phyloP scores from a whole-genome alignment of 2,888 invertebrate species.

The Melikaiella ostensackeni region DNA sequence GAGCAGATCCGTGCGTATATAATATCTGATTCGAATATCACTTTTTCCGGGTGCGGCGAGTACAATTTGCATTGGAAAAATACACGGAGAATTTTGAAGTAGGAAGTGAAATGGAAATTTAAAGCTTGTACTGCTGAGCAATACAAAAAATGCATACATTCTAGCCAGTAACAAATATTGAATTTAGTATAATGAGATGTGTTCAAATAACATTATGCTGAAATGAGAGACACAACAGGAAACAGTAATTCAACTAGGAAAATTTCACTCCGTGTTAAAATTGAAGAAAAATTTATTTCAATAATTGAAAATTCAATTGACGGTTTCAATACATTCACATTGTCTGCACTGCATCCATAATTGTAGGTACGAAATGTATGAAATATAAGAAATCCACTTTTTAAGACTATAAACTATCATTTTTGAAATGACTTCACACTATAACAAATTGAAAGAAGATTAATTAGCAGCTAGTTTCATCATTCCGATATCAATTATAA shows the following conservation, averaged over 20 bases:
- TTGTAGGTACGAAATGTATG: too few species aligned
- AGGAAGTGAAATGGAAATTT: background rate
- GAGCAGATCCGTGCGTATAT: constrained; percentile 36
- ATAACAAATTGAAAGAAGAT: background rate
- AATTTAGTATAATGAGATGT: background rate
- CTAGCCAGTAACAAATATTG: background rate
- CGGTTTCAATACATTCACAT: too few species aligned
- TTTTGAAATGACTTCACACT: background rate
- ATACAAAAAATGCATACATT: background rate
- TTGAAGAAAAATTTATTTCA: too few species aligned
- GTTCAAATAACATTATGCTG: background rate
- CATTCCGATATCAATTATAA: background rate
- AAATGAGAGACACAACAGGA: background rate
- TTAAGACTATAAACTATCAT: too few species aligned
- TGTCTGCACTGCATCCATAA: too few species aligned
- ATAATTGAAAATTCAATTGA: too few species aligned
- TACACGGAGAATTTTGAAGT: background rate
- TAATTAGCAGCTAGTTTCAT: background rate
- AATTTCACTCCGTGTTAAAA: background rate
- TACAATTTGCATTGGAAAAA: constrained; percentile 29
- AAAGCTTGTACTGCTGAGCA: background rate
- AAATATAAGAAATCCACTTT: too few species aligned
- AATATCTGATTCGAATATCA: constrained; percentile 20
- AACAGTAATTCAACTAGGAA: background rate
- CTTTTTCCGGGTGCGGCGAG: background rate